Base-by-base conservation (phyloP, 2,888 invertebrate genomes). In the Polyommatus iphigenia region DNA sequence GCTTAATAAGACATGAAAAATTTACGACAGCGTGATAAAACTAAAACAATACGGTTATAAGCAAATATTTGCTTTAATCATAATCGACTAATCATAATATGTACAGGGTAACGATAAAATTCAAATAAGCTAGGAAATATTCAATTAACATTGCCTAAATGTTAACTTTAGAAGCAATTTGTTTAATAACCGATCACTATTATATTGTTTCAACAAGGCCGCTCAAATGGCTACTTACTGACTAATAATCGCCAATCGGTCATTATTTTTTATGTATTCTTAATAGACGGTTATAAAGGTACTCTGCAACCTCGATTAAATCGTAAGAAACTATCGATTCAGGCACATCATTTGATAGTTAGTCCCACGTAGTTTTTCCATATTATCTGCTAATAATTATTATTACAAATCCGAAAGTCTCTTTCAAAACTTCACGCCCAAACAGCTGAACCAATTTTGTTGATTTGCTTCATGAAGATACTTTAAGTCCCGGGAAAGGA, bases 131-230 rank as follows among this genome's bases (percentile, higher is more conserved):
- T 62, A 62, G 62, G 24, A 62, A 62, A 62, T 62, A 62, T 62
- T 67, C 67, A 67, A 67, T 67, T 29, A 67, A 15, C 20, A 67
- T 67, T 67, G 29, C 62, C 62, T 67, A 67, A 67, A 67, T 67
- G 67, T 32, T 59, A 59, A 59, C 20, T 59, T 67, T 29, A 32
- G 6, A 67, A 67, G 67, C 67, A 67, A 67, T 62, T 67, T 67
- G 6, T 67, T 67, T 67, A 67, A 15, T 18, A 67, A 15, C 67
- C 32, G 67, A 15, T 67, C 15, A 29, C 67, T 29, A 67, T 29
- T 67, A 67, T 67, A 67, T 67, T 67, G 32, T 67, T 67, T 20
- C 29, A 67, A 29, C 67, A 67, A 32, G 67, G 67, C 67, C 67
- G 29, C 29, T 67, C 67, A 67, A 67, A 67, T 67, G 15, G 29